Conservation (phyloP, 30 jellyfish, hydroid and myxozoan species). For the Nemopilema nomurai region DNA sequence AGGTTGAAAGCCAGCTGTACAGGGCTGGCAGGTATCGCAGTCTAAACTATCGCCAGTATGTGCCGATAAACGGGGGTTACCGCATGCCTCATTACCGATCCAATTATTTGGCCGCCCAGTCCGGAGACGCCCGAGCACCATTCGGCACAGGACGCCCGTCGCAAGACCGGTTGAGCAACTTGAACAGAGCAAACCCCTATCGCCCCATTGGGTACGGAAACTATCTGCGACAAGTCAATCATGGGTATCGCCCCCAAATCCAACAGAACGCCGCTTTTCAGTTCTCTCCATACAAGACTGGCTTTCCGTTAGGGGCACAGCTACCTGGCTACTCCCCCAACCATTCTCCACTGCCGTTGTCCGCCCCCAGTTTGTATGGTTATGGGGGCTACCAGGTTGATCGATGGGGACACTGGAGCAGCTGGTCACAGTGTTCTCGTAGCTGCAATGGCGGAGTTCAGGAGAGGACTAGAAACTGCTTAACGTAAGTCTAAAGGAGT, state of each 20-base stretch:
- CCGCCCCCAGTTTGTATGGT: slow-evolving; percentile 69
- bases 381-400: slow-evolving; percentile 58
- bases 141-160: slow-evolving; percentile 14
- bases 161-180: not conserved
- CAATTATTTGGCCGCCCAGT: slow-evolving; percentile 14
- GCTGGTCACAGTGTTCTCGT: slow-evolving; percentile 70
- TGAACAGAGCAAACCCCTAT: not conserved
- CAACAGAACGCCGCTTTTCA: slow-evolving; percentile 43
- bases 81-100: slow-evolving; percentile 17
- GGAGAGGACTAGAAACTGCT: slow-evolving; percentile 62
- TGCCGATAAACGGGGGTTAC: not conserved
- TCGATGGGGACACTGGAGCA: slow-evolving; percentile 69
- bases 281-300: slow-evolving; percentile 48
- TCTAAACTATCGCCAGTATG: slow-evolving; percentile 21
- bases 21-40: not conserved
- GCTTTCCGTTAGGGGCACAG: slow-evolving; percentile 53
- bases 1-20: slow-evolving; percentile 15
- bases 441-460: slow-evolving; percentile 76
- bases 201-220: slow-evolving; percentile 49
- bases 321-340: slow-evolving; percentile 55
- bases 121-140: not conserved
- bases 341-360: slow-evolving; percentile 67
- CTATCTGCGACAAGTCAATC: slow-evolving; percentile 40
- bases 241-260: slow-evolving; percentile 40
- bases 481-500: slow-evolving; percentile 13